Conservation (phyloP, 2,113 vertebrate genomes). For the Pluvialis apricaria region DNA sequence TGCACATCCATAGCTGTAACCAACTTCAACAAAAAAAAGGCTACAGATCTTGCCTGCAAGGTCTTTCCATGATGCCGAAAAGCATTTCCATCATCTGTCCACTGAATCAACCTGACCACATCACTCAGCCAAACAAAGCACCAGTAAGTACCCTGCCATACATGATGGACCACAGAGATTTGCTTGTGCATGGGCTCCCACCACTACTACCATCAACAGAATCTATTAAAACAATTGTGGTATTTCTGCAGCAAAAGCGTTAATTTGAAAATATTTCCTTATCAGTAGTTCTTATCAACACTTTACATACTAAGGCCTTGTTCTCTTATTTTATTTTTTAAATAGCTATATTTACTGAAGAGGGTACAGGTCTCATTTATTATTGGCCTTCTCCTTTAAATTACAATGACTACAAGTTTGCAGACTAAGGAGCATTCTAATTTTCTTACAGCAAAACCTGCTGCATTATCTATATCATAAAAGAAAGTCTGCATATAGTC, state of each 20-base stretch:
- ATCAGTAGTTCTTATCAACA: not conserved
- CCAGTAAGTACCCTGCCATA: not conserved
- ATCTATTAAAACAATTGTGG: not conserved
- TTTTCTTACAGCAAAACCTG: not conserved
- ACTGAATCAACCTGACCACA: not conserved
- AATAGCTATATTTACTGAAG: not conserved
- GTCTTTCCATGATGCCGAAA: not conserved
- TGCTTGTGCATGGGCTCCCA: not conserved
- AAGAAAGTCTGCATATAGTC: not conserved
- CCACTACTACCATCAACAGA: not conserved
- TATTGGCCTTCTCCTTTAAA: not conserved
- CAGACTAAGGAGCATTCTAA: not conserved
- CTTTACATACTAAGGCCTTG: not conserved
- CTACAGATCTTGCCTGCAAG: not conserved
- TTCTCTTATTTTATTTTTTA: not conserved
- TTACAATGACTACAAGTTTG: not conserved
- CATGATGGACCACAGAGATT: rapidly evolving
- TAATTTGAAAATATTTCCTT: not conserved
- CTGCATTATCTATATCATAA: not conserved
- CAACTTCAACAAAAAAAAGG: not conserved
- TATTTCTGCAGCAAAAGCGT: not conserved
- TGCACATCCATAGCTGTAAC: not conserved
- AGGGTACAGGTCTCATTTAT: not conserved
- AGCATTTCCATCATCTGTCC: not conserved
- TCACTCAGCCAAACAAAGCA: not conserved